These are phyloP conservation scores for Vireo griseus DNA, from an alignment of 2,797 vertebrate genomes.

Conservation along the genomic window DNA sequence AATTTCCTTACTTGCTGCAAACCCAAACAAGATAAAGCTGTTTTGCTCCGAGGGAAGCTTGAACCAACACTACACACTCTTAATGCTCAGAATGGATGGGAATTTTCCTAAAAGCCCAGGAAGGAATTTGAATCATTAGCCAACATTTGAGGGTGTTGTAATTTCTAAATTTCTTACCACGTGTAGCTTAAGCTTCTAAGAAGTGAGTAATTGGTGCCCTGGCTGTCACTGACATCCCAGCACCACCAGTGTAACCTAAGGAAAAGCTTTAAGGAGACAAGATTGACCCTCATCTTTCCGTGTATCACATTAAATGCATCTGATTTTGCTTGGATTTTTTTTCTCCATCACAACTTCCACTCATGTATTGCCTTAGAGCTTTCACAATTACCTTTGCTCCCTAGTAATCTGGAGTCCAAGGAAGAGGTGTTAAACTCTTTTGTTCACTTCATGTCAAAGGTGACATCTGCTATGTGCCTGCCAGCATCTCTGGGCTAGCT, in stretches of 20 bases:
- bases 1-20: neutral
- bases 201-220: neutral
- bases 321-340: neutral
- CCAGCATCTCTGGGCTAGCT: neutral
- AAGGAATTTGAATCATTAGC: neutral
- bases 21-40: neutral
- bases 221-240: neutral
- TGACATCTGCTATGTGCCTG: neutral
- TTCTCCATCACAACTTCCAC: neutral
- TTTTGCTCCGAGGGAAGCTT: neutral
- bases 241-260: neutral
- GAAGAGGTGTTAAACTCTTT: neutral
- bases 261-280: neutral
- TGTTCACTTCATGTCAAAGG: neutral
- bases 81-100: neutral
- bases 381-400: neutral
- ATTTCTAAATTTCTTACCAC: neutral
- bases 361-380: neutral
- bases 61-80: neutral
- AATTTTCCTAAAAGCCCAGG: neutral
- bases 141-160: neutral
- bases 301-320: neutral
- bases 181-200: neutral
- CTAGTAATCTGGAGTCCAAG: neutral
- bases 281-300: neutral